Evolutionary conservation across 1,140 invertebrate species (phyloP), one percentile per base, ranked within the genome.

Genomic region (Antheraea pernyi): DNA sequence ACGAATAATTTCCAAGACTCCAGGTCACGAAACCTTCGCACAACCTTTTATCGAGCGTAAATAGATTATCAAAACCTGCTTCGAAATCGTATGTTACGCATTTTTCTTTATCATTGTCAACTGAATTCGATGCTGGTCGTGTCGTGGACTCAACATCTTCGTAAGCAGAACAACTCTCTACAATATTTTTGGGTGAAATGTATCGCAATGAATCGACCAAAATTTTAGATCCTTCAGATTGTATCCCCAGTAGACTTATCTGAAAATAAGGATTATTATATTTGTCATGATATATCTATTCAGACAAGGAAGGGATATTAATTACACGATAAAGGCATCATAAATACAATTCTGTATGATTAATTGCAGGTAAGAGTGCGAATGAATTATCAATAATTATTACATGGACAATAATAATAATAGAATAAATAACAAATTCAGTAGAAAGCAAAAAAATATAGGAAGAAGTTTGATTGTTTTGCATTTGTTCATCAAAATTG

Each of bases 141-240:
- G 19, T 58, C 59, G 53, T 19, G 36, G 6, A 67, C 42, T 53
- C 59, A n/a, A 19, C 11, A 62, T 79, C 70, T 64, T 73, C 66
- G 59, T 84, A 84, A 62, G 81, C 16, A 18, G 74, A 18, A 60
- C 46, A 76, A 76, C 80, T n/a, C 39, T 77, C 71, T n/a, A 79
- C n/a, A 79, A 72, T 59, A 16, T 30, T 19, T 59, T 10, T 22
- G 53, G 77, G 72, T 59, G 77, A 68, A 10, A 78, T 68, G 22
- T 79, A 81, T 8, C 82, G 75, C 39, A 82, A 79, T 46, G 82
- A 82, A 70, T 84, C 82, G 8, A 84, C 61, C 36, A 84, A 60
- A 10, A 84, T 63, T 39, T 63, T 67, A n/a, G 82, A 78, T 4
- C 61, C 66, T 1, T 64, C 59, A 18, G 68, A 69, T 64, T 68